Evolutionary conservation across 2,797 vertebrate species (phyloP), one percentile per base, ranked within the genome.

Genomic region (Rhadinocentrus ornatus): DNA sequence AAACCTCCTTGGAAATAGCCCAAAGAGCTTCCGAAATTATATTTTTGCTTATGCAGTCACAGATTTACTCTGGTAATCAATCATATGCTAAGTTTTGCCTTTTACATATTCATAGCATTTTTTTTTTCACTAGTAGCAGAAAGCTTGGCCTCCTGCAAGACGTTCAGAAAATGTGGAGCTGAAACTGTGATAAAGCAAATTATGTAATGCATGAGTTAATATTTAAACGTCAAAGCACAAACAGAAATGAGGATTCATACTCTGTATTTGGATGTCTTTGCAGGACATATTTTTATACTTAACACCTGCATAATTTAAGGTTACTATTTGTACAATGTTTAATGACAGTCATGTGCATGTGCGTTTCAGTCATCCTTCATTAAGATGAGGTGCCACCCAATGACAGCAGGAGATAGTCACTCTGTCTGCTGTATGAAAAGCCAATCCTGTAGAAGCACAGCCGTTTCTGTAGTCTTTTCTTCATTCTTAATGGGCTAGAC

Each of bases 401-500:
- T 68, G 58, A 76, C 66, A 20, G 67, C 58, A 59, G 62, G 66
- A 64, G 27, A 73, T 52, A 85, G 77, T 85, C 84, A 64, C 50
- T 86, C 82, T 73, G 59, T 62, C 65, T 60, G 78, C 79, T 73
- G 72, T 76, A 76, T 80, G 74, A 66, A 59, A 62, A 66, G 61
- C 75, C 78, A 75, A 73, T 75, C 80, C 52, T 53, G 73, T 41
- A 78, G 75, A 83, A 77, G 72, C 83, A 78, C 82, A 77, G 77
- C 82, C 71, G 74, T 88, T 79, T 75, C 75, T 13, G 59, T 62
- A 79, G 65, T 75, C 66, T 72, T 82, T 85, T 59, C 35, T 69
- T 73, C 72, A 79, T 73, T 83, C 66, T 85, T 89, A 83, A 88
- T 88, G 81, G 79, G 37, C 80, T 77, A 83, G 71, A 80, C 73